phyloP scores from a whole-genome alignment of 2,113 vertebrate genomes.

The Trochalopteron elliotii region DNA sequence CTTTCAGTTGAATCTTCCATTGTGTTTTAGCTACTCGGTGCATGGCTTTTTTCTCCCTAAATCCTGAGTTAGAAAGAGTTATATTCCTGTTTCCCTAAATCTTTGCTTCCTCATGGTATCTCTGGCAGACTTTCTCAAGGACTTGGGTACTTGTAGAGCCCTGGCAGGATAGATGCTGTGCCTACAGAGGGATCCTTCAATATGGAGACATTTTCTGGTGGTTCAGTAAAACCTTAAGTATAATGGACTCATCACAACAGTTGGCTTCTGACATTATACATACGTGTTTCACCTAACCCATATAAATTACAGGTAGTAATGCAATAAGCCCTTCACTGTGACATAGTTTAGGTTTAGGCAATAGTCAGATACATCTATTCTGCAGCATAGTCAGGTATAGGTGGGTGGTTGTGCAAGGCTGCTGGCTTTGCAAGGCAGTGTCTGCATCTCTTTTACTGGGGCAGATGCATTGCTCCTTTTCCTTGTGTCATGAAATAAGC shows the following conservation, averaged over 20 bases:
- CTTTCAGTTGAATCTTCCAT: background rate
- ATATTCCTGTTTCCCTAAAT: background rate
- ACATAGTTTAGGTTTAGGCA: background rate
- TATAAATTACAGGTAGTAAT: background rate
- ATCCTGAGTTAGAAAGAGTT: background rate
- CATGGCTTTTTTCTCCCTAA: background rate
- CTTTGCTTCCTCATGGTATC: background rate
- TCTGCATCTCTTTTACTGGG: background rate
- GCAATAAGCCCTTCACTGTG: background rate
- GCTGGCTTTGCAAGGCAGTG: background rate
- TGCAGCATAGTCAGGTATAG: background rate
- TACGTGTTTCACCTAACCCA: fast-evolving
- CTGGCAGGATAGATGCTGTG: background rate
- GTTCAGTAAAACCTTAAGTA: background rate
- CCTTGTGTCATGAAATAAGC: background rate
- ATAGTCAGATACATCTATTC: background rate
- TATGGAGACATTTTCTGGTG: background rate
- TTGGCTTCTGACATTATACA: background rate
- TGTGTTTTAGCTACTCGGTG: background rate
- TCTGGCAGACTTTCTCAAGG: background rate
- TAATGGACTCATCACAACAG: background rate
- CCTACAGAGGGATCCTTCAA: background rate
- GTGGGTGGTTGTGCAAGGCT: background rate
- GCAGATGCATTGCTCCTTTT: background rate
- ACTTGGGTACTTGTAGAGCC: background rate